Evolutionary conservation across 2,888 invertebrate genomes (phyloP), one percentile per base, ranked within the genome.

Genomic region (Zele albiditarsus): DNA sequence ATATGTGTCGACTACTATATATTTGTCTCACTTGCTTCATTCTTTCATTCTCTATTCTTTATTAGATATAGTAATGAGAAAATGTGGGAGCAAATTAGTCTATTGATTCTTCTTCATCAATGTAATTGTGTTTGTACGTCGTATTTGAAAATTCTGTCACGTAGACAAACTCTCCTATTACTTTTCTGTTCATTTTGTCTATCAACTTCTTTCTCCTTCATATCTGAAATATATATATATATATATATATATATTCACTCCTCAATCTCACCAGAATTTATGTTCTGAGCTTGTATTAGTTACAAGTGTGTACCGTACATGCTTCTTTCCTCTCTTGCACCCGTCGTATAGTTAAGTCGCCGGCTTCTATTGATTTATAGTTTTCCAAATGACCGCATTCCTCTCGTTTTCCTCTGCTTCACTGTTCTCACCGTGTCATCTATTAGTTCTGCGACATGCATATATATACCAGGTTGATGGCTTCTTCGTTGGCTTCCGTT

Each of bases 81-180:
- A 69, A 42, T 23, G 25, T 2, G 57, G 12, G 78, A 77, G 58
- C 73, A 58, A 74, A 78, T 75, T 78, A 75, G 74, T 79, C 76
- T 75, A 77, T 73, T 67, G 74, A 46, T 71, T 68, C 14, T 49
- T 66, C 38, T 53, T 58, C 71, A 70, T 60, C 62, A 46, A 33
- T 60, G 63, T 63, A 72, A 74, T 62, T 65, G 70, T 62, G 20
- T 60, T 25, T 70, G 67, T 66, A 20, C 42, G 60, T 28, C 38
- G 23, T 60, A 42, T 31, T n/a, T 65, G 60, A 68, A 23, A 69
- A 53, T 42, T n/a, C 31, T 57, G 49, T 69, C 31, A 67, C 46
- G 16, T 46, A 38, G 46, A 69, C 31, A 69, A 69, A 69, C 57
- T 69, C 57, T 57, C 16, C 31, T 27, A 33, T 20, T 28, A 33